Base-by-base conservation (phyloP, 92 coral and sea anemone species). In the Porites rus region DNA sequence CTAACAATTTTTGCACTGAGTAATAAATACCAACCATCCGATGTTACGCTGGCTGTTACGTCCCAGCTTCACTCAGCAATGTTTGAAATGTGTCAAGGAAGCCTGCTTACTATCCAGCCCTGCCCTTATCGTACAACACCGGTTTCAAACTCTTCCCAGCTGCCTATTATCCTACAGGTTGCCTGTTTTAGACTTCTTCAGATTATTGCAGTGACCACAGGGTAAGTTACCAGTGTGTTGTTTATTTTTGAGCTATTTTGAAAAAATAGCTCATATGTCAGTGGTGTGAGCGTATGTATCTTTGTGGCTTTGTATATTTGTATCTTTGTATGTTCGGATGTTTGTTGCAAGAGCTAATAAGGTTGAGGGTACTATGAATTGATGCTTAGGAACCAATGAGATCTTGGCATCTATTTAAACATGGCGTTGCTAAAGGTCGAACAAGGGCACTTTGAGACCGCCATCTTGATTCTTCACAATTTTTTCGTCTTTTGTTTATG, bases 121-220 rank as follows among this genome's bases (percentile, higher is more conserved):
- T 80, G 93, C 54, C 98, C 94, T 1, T 90, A 84, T 67, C 89
- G 90, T 59, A 94, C 58, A 24, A 87, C 94, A 9, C 91, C 85
- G 65, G 83, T 91, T 0, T 86, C 53, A 21, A 79, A 92, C 56
- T 67, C 88, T 56, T 87, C 98, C 10, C 95, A 92, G 88, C 87
- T 94, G 24, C 94, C 98, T 28, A 77, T 85, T 53, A 90, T 94
- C 51, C 72, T 94, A 25, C 93, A 90, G 76, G 98, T 94, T 25
- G 95, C 98, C 18, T 89, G 95, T 71, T 88, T 84, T 28, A 94
- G 95, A 88, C 92, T 94, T 53, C 86, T 94, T 19, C 98, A 94
- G 85, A 85, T 94, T 63, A 90, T 94, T 68, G 92, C 98, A 10
- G 88, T 92, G 22, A 92, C 98, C 28, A 95, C 93, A 21, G 93